phyloP scores from a whole-genome alignment of 2,888 invertebrate species.

The Lochmaea crataegi region DNA sequence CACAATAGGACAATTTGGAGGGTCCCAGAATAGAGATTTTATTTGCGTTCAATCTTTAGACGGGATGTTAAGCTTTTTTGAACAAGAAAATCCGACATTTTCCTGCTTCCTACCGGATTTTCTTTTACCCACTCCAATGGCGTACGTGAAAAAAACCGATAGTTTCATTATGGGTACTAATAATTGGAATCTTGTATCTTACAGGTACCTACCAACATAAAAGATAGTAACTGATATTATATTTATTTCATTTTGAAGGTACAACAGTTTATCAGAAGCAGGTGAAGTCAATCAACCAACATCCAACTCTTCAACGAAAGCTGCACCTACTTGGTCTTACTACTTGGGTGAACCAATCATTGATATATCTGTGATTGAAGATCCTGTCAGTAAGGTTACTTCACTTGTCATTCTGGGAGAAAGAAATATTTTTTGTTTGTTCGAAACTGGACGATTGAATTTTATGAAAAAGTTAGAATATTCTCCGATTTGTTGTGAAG shows the following conservation, averaged over 20 bases:
- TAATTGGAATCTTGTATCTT: slow-evolving; percentile 86
- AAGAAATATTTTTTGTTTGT: slow-evolving; percentile 83
- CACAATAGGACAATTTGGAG: slow-evolving; percentile 88
- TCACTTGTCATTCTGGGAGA: slow-evolving; percentile 86
- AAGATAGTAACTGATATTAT: not conserved
- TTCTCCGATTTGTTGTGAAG: slow-evolving; percentile 79
- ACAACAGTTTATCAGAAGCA: slow-evolving; percentile 81
- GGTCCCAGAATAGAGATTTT: slow-evolving; percentile 84
- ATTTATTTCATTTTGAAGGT: slow-evolving; percentile 66
- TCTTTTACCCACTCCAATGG: slow-evolving; percentile 86
- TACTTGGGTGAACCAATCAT: slow-evolving; percentile 77
- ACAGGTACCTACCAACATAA: slow-evolving; percentile 70
- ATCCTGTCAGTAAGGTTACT: slow-evolving; percentile 71
- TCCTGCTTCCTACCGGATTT: slow-evolving; percentile 83
- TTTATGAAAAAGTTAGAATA: slow-evolving; percentile 89
- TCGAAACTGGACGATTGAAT: slow-evolving; percentile 82
- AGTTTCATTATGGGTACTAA: slow-evolving; percentile 86
- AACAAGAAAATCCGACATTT: slow-evolving; percentile 91
- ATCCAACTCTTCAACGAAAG: slow-evolving; percentile 69
- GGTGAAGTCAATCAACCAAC: slow-evolving; percentile 72
- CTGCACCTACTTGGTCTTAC: slow-evolving; percentile 82
- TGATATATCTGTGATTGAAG: slow-evolving; percentile 64
- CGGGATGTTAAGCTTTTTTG: slow-evolving; percentile 89
- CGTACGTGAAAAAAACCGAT: slow-evolving; percentile 84
- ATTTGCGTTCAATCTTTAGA: slow-evolving; percentile 92